Base-by-base conservation (phyloP, 2,797 vertebrate genomes). In the Sebastes goodei region DNA sequence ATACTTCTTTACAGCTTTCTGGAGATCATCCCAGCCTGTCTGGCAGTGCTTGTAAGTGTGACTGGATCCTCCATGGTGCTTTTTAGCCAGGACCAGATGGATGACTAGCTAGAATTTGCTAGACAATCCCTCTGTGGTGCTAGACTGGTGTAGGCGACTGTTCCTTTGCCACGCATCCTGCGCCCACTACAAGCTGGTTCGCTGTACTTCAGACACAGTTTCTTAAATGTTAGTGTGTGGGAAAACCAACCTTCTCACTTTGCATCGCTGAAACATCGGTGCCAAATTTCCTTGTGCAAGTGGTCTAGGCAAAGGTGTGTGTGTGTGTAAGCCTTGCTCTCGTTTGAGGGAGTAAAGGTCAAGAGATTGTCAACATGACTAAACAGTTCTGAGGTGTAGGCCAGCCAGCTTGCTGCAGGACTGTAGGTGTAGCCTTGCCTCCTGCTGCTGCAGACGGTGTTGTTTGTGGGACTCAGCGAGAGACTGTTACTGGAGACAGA, bases 51-150 rank as follows among this genome's bases (percentile, higher is more conserved):
- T 62, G 79, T 49, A 49, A 78, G 71, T 81, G 53, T 86, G 84
- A 92, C 89, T 92, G 76, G 87, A 85, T 90, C 79, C 85, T 93
- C 62, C 71, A 81, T 81, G 93, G 94, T 94, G 95, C 94, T 95
- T 91, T 86, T 78, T 81, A 80, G 86, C 88, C 88, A 92, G 83
- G 88, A 89, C 86, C 92, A 94, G 92, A 92, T 89, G 87, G 93
- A 90, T 86, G 88, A 76, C 89, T 93, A 91, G 91, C 89, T 82
- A 71, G 80, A 80, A 66, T 84, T 53, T 73, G 83, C 88, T 91
- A 92, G 90, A 92, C 90, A 82, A 69, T 84, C 91, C 86, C 66
- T 93, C 92, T 90, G 89, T 90, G 94, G 95, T 95, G 94, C 94
- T 95, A 92, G 90, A 93, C 89, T 83, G 83, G 87, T 90, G 93